Conservation (phyloP, 2,113 vertebrate genomes). For the Heteronetta atricapilla region DNA sequence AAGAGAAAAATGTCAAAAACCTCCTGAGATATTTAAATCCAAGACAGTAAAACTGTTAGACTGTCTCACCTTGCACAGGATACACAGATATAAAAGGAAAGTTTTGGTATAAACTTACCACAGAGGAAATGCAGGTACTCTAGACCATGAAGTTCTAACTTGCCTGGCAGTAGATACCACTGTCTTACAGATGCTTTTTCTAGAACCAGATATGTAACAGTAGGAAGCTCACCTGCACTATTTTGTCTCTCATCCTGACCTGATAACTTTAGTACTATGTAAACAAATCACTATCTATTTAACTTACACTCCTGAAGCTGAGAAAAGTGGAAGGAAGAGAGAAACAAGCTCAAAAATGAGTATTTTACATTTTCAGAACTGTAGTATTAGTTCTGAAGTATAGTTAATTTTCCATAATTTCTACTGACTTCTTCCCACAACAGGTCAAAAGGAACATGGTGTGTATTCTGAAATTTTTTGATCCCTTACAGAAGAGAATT, state of each 20-base stretch:
- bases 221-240: background rate
- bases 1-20: slow-evolving; percentile 24
- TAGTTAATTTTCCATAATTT: background rate
- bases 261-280: background rate
- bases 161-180: background rate
- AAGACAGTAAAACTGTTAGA: background rate
- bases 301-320: background rate
- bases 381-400: background rate
- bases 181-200: background rate
- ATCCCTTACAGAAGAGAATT: background rate
- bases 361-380: background rate
- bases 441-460: background rate
- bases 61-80: background rate
- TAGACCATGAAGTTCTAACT: background rate
- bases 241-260: background rate
- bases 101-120: background rate
- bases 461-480: background rate
- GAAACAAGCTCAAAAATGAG: background rate
- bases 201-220: background rate
- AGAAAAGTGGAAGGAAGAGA: background rate
- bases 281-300: background rate
- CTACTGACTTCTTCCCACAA: background rate
- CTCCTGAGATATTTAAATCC: slow-evolving; percentile 12
- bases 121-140: background rate
- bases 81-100: background rate